Percentiles rank a stretch among this genome's conserved stretches.
Evolutionary conservation across 1,140 invertebrate species (phyloP).

Genomic region (Macrobrachium rosenbergii): DNA sequence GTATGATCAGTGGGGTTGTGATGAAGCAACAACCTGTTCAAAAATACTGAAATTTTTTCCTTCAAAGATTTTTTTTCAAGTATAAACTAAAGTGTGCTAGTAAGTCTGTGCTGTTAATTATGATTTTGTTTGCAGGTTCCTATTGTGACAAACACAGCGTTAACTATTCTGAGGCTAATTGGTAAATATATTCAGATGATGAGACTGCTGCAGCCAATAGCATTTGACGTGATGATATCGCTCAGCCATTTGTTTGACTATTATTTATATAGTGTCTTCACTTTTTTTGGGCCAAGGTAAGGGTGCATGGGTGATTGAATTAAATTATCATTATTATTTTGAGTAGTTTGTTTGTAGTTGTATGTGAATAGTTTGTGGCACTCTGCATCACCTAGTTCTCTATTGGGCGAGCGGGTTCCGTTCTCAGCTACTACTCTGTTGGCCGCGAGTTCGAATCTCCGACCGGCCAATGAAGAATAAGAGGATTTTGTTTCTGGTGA

Average conservation of each 20-base stretch:
- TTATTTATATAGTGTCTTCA: constrained; percentile 91
- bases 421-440: no score
- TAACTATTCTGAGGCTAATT: constrained; percentile 92
- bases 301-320: not conserved
- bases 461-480: no score
- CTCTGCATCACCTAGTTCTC: no score
- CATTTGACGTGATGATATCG: constrained; percentile 89
- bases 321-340: constrained; percentile 34
- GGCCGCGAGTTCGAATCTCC: no score
- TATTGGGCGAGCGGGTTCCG: no score
- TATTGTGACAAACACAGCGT: constrained; percentile 90
- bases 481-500: no score
- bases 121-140: constrained; percentile 69
- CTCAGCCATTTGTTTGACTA: constrained; percentile 97
- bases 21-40: no score
- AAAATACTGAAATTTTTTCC: no score
- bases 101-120: not conserved
- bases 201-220: constrained; percentile 88
- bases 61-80: no score
- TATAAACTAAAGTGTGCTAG: not conserved
- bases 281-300: constrained; percentile 78
- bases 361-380: no score
- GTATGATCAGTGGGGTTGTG: no score
- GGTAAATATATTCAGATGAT: constrained; percentile 94
- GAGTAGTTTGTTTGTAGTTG: constrained; percentile 1